phyloP scores from a whole-genome alignment of 1,140 invertebrate species.

The Trachelipus rathkii region DNA sequence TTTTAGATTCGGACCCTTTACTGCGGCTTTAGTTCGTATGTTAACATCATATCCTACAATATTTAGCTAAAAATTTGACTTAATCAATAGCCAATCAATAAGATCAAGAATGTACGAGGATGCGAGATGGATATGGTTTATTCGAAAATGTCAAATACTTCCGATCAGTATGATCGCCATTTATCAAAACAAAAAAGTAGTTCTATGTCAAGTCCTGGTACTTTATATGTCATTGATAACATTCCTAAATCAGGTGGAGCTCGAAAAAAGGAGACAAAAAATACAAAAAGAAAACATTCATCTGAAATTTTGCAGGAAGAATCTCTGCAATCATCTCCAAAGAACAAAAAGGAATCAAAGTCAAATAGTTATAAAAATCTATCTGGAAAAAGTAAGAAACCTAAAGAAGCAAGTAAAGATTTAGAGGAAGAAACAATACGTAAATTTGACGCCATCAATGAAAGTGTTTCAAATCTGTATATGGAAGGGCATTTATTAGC shows the following conservation, averaged over 20 bases:
- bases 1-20: too few species aligned
- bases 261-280: neutral
- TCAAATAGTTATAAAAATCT: neutral
- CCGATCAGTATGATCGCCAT: too few species aligned
- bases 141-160: too few species aligned
- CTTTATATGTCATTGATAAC: neutral
- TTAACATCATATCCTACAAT: too few species aligned
- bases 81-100: too few species aligned
- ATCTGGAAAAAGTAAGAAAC: neutral
- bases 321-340: neutral
- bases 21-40: too few species aligned
- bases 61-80: too few species aligned
- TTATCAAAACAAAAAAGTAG: neutral
- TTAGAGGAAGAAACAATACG: neutral
- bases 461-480: too few species aligned
- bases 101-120: too few species aligned
- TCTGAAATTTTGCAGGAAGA: too few species aligned
- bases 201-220: neutral
- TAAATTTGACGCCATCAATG: neutral
- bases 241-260: neutral
- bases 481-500: neutral
- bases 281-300: neutral
- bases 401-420: too few species aligned
- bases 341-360: neutral
- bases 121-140: too few species aligned